Base-by-base conservation (phyloP, 2,888 invertebrate species). In the Drosophila helvetica region DNA sequence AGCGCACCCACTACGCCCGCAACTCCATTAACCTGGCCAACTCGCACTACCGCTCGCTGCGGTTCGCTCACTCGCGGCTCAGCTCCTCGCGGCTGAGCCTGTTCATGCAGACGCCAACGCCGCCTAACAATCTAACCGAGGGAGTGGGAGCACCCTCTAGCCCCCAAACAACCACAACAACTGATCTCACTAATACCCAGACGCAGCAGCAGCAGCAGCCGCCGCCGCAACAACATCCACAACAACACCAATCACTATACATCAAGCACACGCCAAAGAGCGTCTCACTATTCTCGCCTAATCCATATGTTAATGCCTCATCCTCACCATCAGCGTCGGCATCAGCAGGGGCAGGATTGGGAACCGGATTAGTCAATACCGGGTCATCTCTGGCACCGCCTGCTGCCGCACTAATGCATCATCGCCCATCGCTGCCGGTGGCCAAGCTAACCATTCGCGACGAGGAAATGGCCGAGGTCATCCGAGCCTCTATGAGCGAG, bases 1-100 rank as follows among this genome's bases (percentile, higher is more conserved):
- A 80, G 68, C 90, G 89, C n/a, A 89, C 89, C 12, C 92, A 91
- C 63, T 91, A 91, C 58, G 90, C 91, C 19, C 89, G 92, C 57
- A 91, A 91, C 74, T 91, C 91, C 10, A 90, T 91, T 15, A 92
- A 92, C 75, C 84, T 91, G 69, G 89, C 91, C 52, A 92, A 91
- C 74, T 91, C 91, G 57, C 90, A 90, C 77, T 92, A 92, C 80
- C 91, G 92, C 60, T 92, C 92, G 60, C 81, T 92, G 70, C 88
- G 92, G 69, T 91, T 92, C 65, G 89, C 91, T 30, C 90, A 91
- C 65, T 91, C 92, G 57, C 90, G 91, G 45, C 80, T 92, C 47
- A 92, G 91, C 61, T 91, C 91, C 19, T 91, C 91, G 64, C 88
- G 91, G 18, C 82, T 92, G 51, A 92, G 91, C 66, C 75, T 91